Base-by-base conservation (phyloP, 1,140 invertebrate species). In the Hyphantria cunea region DNA sequence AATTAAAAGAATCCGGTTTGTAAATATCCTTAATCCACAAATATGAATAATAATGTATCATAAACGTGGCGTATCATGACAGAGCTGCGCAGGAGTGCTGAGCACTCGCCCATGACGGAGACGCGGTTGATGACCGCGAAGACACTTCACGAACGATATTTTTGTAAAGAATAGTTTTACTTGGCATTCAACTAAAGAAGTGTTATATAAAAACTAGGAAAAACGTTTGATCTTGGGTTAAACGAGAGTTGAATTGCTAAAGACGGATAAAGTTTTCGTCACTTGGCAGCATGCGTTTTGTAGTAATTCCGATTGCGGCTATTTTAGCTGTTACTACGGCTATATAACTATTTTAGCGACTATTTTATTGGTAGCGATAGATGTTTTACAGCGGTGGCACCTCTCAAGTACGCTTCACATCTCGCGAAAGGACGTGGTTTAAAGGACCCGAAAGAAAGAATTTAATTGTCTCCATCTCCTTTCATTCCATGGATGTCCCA, bases 91-190 rank as follows among this genome's bases (percentile, higher is more conserved):
- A 66, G 68, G 55, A 63, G 60, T 51, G 58, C 39, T 60, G 56
- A 37, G 44, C 68, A 55, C 41, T 64, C 50, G 60, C 9, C 55
- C 68, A 55, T 74, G 66, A 71, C 68, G 52, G 52, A 50, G 45
- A 42, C 55, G 54, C 56, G 64, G 71, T 64, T 55, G 56, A 61
- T 61, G 64, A 74, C 72, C 72, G 72, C 62, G n/a, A 52, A 49
- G 51, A 55, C 51, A 45, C 52, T 67, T 14, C 32, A 58, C 52
- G 53, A 59, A 70, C 68, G 53, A 70, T 66, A 70, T 66, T 66
- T 66, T 70, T 58, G 45, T 65, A 39, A 51, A 53, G 60, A 63
- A 63, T 54, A 49, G 60, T 15, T 53, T 34, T 41, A 45, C 33
- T 39, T 54, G 41, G 49, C 44, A 61, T 58, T 58, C 39, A 14